Base-by-base conservation (phyloP, 2,888 invertebrate species). In the Pseudanteris insignis region DNA sequence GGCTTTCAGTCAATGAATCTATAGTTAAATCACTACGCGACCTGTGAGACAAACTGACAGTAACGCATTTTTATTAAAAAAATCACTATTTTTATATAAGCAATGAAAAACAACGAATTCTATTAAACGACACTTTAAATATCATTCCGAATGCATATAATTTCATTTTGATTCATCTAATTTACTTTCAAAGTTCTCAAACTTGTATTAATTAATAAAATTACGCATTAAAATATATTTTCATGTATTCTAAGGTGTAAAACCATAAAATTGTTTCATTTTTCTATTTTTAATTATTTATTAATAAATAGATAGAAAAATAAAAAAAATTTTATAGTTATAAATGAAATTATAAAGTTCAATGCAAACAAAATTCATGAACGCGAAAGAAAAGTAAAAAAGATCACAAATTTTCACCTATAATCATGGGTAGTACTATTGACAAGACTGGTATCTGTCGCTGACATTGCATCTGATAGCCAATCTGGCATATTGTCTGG, bases 381-480 rank as follows among this genome's bases (percentile, higher is more conserved):
- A n/a, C n/a, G n/a, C n/a, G n/a, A n/a, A n/a, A n/a, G n/a, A n/a
- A 48, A 63, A 43, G 11, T 43, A n/a, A 28, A 32, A 28, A 26
- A 30, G 48, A 59, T 53, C 37, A 69, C 67, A 53, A 63, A 63
- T 60, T 63, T 68, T 71, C 70, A 78, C 78, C 79, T 80, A 70
- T 77, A 79, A 70, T 80, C 79, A 64, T 78, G 76, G 64, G 74
- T 77, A 55, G 73, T 73, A 66, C 76, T 77, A 71, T 76, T 77
- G 65, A 76, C 70, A 62, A 77, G 70, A 67, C 77, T 78, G 61
- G 74, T 71, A 63, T 78, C 78, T 38, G 86, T 85, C 32, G 84
- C 85, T 54, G 86, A 86, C 57, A 84, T 79, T 37, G 84, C 84
- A 71, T 85, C 85, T 48, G 84, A 83, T 50, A 84, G 74, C 63